phyloP scores from a whole-genome alignment of 2,113 vertebrate genomes.

The Grus americana region DNA sequence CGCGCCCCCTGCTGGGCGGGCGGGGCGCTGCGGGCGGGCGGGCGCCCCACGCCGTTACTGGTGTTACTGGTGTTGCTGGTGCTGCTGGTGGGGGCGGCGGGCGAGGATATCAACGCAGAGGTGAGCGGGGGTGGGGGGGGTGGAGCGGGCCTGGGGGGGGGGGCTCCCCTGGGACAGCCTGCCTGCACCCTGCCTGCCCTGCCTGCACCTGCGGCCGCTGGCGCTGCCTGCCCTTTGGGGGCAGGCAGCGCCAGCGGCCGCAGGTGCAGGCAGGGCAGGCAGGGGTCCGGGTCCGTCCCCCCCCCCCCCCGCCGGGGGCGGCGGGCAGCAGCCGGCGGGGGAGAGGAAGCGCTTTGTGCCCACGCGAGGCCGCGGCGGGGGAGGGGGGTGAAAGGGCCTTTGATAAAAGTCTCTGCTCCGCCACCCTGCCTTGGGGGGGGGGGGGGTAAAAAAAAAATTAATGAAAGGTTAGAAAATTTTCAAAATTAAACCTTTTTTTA shows the following conservation, averaged over 20 bases:
- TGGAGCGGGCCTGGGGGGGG: too few relatives aligned
- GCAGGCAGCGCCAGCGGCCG: too few relatives aligned
- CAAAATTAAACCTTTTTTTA: too few relatives aligned
- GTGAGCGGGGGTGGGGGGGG: conserved; percentile 1
- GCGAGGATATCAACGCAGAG: conserved; percentile 62
- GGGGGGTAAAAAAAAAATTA: not conserved
- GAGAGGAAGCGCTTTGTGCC: conserved; percentile 1
- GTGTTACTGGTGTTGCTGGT: conserved; percentile 6
- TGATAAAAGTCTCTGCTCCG: not conserved
- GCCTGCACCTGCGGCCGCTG: too few relatives aligned
- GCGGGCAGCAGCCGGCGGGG: not conserved
- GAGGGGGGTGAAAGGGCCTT: not conserved
- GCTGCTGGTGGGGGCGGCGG: conserved; percentile 10
- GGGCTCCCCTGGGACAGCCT: too few relatives aligned
- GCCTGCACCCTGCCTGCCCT: too few relatives aligned
- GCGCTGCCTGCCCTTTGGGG: too few relatives aligned
- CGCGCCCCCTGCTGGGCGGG: not conserved
- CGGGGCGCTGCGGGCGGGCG: not conserved
- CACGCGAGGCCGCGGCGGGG: not conserved
- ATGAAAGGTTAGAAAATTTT: too few relatives aligned
- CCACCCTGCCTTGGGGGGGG: not conserved
- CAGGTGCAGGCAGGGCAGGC: not conserved
- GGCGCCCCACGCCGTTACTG: not conserved
- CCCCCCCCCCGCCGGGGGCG: not conserved
- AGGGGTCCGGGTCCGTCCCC: too few relatives aligned